Conservation (phyloP, 2,888 invertebrate genomes). For the Papilio gigon region DNA sequence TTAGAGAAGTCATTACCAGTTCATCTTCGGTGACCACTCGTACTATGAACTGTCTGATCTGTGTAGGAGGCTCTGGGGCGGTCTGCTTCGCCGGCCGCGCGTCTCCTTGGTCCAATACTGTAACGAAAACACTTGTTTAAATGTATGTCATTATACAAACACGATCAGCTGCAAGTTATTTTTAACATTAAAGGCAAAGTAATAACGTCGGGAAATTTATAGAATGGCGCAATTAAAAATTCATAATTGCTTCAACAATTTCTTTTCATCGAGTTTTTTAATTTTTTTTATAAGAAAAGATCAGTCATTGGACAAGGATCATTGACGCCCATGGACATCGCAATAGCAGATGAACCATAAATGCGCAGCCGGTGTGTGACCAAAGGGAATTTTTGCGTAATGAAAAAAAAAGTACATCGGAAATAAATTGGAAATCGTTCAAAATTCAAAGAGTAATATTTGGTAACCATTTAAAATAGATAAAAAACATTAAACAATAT, state of each 20-base stretch:
- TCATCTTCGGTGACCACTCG: constrained; percentile 75
- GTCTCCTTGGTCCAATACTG: constrained; percentile 76
- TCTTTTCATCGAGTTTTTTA: too few species aligned
- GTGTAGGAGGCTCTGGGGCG: constrained; percentile 63
- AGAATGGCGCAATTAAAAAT: too few species aligned
- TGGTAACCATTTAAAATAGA: neutral
- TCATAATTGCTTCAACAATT: too few species aligned
- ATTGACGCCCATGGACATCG: too few species aligned
- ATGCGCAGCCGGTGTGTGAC: too few species aligned
- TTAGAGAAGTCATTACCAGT: constrained; percentile 58
- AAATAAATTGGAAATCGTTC: neutral
- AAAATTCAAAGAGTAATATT: neutral
- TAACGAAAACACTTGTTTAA: constrained; percentile 56
- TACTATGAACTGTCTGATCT: constrained; percentile 65
- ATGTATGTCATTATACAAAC: neutral
- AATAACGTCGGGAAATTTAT: neutral
- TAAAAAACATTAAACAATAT: neutral
- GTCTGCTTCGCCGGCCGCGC: constrained; percentile 62
- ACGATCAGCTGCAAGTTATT: neutral
- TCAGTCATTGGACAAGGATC: too few species aligned
- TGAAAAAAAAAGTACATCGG: too few species aligned
- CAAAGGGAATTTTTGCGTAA: too few species aligned
- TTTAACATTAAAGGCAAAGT: neutral
- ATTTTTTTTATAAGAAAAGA: too few species aligned
- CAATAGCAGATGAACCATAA: too few species aligned